Conservation (phyloP, 2,113 vertebrate species). For the Laticauda colubrina region DNA sequence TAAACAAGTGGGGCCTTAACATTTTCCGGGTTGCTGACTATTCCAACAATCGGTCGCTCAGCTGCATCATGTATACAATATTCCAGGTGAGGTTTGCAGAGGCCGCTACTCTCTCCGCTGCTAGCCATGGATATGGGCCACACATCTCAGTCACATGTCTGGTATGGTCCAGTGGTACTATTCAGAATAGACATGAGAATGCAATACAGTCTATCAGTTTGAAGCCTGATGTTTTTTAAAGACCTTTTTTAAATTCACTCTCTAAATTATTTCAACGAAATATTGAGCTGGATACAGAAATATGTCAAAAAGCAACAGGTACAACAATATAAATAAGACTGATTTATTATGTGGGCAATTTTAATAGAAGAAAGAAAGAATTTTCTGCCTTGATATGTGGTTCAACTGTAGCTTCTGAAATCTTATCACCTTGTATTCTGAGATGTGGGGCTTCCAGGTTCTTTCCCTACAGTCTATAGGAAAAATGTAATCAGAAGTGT, state of each 20-base stretch:
- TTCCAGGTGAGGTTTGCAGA: slow-evolving; percentile 79
- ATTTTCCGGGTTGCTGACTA: slow-evolving; percentile 88
- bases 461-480: not conserved
- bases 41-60: slow-evolving; percentile 86
- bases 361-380: not conserved
- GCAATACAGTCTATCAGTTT: not conserved
- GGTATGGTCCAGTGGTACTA: not conserved
- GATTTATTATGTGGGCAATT: not conserved
- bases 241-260: not conserved
- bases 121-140: not conserved
- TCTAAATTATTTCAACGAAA: not conserved
- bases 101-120: no score
- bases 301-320: not conserved
- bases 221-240: not conserved
- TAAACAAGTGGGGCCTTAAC: slow-evolving; percentile 95
- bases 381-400: not conserved
- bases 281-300: not conserved
- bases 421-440: not conserved
- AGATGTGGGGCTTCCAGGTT: not conserved
- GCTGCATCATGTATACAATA: slow-evolving; percentile 88
- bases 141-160: not conserved
- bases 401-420: not conserved
- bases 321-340: not conserved
- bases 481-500: not conserved
- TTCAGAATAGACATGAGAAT: not conserved